Evolutionary conservation across 2,888 invertebrate species (phyloP), one percentile per base, ranked within the genome.

Genomic region (Mimachlamys varia): DNA sequence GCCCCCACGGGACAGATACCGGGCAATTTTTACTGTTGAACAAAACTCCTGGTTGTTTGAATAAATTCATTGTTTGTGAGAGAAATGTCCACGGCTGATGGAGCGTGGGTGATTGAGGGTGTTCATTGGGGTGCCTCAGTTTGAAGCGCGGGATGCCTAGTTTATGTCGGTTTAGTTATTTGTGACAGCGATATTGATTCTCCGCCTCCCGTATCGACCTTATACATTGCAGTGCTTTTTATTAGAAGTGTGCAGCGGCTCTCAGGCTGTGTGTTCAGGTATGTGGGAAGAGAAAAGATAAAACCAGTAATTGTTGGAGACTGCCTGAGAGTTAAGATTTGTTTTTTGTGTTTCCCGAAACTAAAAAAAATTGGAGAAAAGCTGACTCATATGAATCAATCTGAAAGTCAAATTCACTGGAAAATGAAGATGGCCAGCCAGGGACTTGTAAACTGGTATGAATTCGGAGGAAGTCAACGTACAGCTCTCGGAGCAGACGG

Each of bases 121-220:
- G 62, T 33, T 76, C 15, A 27, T 33, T 27, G 27, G 13, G 76
- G 76, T 76, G 33, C 10, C 27, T 2, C 27, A 10, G 22, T 58
- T 58, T 0, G 76, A 76, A 17, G 76, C 76, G 27, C 10, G 33
- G 33, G 22, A 33, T 76, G 33, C 27, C 27, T 76, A 15, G 76
- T 33, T 76, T 76, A 76, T 10, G 33, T 76, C 33, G 27, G 76
- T 76, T 58, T 58, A 76, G 76, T 76, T 76, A 76, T 76, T 76
- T 76, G 76, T 76, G 76, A 76, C 76, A 76, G 76, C 10, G 33
- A 76, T 76, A 76, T 76, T 76, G 76, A 76, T 76, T 33, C 76
- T 17, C 33, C 10, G 33, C 76, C 76, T 76, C 76, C 76, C 5
- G 76, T 76, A 76, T 76, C 76, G 76, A 76, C 76, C 76, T 76